Conservation (phyloP, 2,888 invertebrate genomes). For the Ochlodes sylvanus region DNA sequence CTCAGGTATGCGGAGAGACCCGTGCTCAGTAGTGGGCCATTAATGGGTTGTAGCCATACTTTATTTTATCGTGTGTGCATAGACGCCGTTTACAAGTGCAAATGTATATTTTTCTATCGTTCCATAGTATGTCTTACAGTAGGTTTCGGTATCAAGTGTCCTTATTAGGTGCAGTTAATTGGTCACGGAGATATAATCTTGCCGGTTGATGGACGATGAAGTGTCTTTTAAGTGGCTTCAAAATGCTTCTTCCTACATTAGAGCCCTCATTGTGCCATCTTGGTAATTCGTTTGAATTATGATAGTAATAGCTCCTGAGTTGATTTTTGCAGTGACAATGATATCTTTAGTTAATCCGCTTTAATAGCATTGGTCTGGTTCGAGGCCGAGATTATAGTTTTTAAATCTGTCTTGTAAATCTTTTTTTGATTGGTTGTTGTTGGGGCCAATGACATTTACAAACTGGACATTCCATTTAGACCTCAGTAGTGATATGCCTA, state of each 20-base stretch:
- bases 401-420: too few species aligned
- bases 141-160: constrained; percentile 25
- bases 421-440: too few species aligned
- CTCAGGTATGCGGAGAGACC: too few species aligned
- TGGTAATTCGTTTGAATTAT: constrained; percentile 9
- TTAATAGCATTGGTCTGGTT: too few species aligned
- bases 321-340: background rate
- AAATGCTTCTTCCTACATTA: constrained; percentile 32
- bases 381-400: too few species aligned
- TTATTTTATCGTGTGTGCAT: too few species aligned
- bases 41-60: too few species aligned
- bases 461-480: too few species aligned
- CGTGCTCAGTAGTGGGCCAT: too few species aligned
- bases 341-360: background rate
- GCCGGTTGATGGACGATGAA: constrained; percentile 35
- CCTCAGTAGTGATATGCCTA: too few species aligned
- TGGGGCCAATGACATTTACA: too few species aligned
- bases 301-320: background rate
- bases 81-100: too few species aligned
- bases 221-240: constrained; percentile 37
- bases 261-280: background rate
- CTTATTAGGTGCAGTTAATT: constrained; percentile 37
- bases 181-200: constrained; percentile 30
- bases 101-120: background rate
- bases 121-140: constrained; percentile 9